These are phyloP conservation scores for Falco punctatus DNA, from an alignment of 2,113 vertebrate genomes.

Conservation along the genomic window DNA sequence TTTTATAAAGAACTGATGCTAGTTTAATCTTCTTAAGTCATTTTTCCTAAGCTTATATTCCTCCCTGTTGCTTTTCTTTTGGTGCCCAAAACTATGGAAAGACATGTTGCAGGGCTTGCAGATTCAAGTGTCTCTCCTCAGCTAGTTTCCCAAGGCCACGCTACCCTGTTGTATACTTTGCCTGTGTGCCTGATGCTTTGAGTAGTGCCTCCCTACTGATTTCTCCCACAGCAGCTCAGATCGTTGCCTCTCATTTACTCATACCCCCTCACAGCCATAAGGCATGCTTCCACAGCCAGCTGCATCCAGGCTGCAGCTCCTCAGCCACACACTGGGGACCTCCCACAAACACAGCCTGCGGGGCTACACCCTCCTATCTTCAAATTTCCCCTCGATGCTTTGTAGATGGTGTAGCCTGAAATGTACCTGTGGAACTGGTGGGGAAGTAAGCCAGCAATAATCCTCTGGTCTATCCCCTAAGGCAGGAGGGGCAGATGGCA, in stretches of 20 bases:
- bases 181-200: background rate
- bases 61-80: background rate
- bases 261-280: background rate
- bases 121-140: background rate
- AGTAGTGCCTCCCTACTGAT: background rate
- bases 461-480: background rate
- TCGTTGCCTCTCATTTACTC: background rate
- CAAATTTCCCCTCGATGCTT: fast-evolving
- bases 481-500: background rate
- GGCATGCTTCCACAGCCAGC: background rate
- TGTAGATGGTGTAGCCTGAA: background rate
- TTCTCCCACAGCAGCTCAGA: background rate
- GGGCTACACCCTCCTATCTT: background rate
- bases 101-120: background rate
- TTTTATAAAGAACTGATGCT: background rate
- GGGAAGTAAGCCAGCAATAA: background rate
- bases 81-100: background rate
- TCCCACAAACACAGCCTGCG: background rate
- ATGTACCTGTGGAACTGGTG: background rate
- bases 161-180: background rate
- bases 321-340: background rate
- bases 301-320: background rate
- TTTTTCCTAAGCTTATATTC: background rate
- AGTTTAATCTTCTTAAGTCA: background rate
- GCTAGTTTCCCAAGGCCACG: background rate